Base-by-base conservation (phyloP, 2,888 invertebrate genomes). In the Leptinotarsa juncta region DNA sequence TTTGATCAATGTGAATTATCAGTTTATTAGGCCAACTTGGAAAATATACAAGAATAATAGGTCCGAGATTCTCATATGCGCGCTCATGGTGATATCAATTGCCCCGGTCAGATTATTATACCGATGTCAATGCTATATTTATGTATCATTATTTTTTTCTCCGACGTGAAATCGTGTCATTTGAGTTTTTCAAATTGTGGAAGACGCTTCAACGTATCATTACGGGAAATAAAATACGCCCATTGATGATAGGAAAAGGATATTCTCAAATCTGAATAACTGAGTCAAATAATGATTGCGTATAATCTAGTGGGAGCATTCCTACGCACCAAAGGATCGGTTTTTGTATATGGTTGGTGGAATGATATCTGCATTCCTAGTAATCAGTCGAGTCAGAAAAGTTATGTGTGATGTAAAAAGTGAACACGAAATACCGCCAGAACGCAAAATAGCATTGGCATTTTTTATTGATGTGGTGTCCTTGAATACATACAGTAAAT, bases 151-250 rank as follows among this genome's bases (percentile, higher is more conserved):
- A 75, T 78, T 78, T 77, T 26, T 75, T 78, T 70, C 68, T 70
- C 72, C 49, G 75, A 73, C 72, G 65, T 48, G 66, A 62, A 73
- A 72, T 75, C 77, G 77, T 78, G 78, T 74, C 73, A 75, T 75
- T 74, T 55, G 67, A 76, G 70, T 77, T 78, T 78, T 78, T 78
- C 69, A 70, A 78, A 78, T 78, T 75, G 77, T 78, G 78, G 78
- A 78, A 78, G 77, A 71, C 67, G 66, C 65, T 51, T 62, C 60
- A 72, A 57, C 65, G 69, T 78, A 71, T 78, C 60, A 78, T 78
- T 78, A 78, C 55, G 67, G 67, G 69, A 74, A 62, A 77, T 78
- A 78, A 78, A 77, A 73, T 68, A 73, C 75, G 73, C 75, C 78
- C 73, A 53, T 57, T 60, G 48, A 71, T 66, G 69, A 69, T 69